Base-by-base conservation (phyloP, 2,113 vertebrate genomes). In the Upupa epops region DNA sequence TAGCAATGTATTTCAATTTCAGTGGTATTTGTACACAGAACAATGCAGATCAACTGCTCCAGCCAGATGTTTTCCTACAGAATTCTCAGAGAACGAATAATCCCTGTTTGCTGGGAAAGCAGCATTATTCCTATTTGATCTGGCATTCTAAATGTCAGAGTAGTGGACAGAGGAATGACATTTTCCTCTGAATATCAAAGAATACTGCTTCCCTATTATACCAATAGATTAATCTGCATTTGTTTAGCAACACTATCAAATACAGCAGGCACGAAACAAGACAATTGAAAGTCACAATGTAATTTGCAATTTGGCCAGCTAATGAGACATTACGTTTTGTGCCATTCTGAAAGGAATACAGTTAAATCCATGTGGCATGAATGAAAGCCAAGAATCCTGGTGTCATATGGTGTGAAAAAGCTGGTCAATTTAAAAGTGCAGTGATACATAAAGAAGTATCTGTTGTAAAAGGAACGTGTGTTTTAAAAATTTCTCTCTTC, bases 61-160 rank as follows among this genome's bases (percentile, higher is more conserved):
- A 24, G 14, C 49, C 60, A 17, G 4, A 28, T 31, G 26, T 34
- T 32, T 65, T 17, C 36, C 51, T 22, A 20, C 31, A 32, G 6
- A 19, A 5, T 54, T 31, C 31, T n/a, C 52, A n/a, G 61, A 46
- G 65, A 77, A 54, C 1, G n/a, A 88, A 80, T 46, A 90, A 74
- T 8, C 10, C 32, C 13, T 32, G 9, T 49, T 40, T 82, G n/a
- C 21, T 78, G 71, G 37, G 60, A 80, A 68, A 13, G 8, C 3
- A 48, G 52, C 2, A 42, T 52, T 92, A n/a, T n/a, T n/a, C 56
- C 48, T 11, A 3, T 48, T 71, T 70, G 51, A 36, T 63, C 5
- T 54, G 68, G 22, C 2, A 1, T 22, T 32, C 4, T 0, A 2
- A 45, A 22, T 3, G 11, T 9, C 29, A 42, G 32, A 90, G 52